Percentiles rank a stretch among this genome's conserved stretches.
These are phyloP conservation scores for Ia io DNA, from an alignment of 2,113 vertebrate genomes.

Conservation along the genomic window DNA sequence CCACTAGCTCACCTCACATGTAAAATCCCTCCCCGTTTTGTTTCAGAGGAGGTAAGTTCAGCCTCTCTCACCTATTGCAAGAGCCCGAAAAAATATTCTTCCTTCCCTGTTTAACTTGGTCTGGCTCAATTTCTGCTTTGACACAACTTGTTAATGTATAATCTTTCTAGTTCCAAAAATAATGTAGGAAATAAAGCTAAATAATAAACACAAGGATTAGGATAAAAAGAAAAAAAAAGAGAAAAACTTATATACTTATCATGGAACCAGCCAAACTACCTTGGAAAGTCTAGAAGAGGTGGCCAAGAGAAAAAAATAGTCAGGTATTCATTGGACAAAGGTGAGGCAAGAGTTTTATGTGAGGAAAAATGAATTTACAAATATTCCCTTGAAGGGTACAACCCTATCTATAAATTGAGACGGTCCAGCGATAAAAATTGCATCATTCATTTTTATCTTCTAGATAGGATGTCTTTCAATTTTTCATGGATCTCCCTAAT, in stretches of 20 bases:
- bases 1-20: background rate
- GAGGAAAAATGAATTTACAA: conserved; percentile 15
- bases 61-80: background rate
- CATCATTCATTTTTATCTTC: conserved; percentile 15
- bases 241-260: background rate
- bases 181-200: conserved; percentile 3
- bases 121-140: background rate
- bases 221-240: background rate
- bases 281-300: conserved; percentile 5
- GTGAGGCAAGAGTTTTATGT: conserved; percentile 3
- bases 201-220: background rate
- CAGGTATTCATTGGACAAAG: background rate
- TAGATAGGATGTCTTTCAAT: background rate
- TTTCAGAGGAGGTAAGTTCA: background rate
- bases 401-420: background rate
- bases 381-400: background rate
- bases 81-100: background rate
- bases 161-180: conserved; percentile 28
- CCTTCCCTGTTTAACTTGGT: background rate
- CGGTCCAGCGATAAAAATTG: background rate
- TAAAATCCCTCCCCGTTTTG: background rate
- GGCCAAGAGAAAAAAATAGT: background rate
- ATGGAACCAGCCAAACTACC: background rate
- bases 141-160: background rate
- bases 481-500: background rate